phyloP scores from a whole-genome alignment of 1,140 invertebrate species.

The Bombus pyrosoma region DNA sequence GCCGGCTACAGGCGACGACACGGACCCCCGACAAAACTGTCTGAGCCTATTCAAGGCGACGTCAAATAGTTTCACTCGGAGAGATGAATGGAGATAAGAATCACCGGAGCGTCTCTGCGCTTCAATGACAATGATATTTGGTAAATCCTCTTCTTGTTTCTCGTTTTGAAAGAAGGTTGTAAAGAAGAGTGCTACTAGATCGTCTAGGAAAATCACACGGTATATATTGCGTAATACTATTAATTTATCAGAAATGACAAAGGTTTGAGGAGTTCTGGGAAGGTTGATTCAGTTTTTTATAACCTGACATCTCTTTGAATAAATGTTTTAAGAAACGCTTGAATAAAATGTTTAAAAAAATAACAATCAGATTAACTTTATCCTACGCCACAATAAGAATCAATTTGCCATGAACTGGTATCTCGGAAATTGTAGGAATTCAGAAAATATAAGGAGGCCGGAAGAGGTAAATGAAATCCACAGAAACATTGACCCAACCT shows the following conservation, averaged over 20 bases:
- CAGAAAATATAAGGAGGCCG: not conserved
- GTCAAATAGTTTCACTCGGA: slow-evolving; percentile 34
- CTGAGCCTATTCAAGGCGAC: slow-evolving; percentile 41
- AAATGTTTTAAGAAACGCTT: not conserved
- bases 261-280: too few species aligned
- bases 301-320: too few species aligned
- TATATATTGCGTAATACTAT: not conserved
- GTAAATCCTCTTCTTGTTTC: slow-evolving; percentile 6
- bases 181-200: not conserved
- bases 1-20: slow-evolving; percentile 10
- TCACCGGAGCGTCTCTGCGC: not conserved
- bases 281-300: too few species aligned
- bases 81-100: slow-evolving; percentile 42
- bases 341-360: not conserved
- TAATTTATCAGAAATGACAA: not conserved
- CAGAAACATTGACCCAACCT: slow-evolving; percentile 49
- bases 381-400: not conserved
- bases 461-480: slow-evolving; percentile 4
- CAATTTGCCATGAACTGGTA: not conserved
- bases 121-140: slow-evolving; percentile 27
- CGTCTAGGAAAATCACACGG: not conserved
- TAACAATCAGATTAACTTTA: not conserved
- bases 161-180: not conserved
- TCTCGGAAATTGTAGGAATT: not conserved
- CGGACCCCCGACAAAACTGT: slow-evolving; percentile 35